Evolutionary conservation across 1,140 invertebrate species (phyloP), one percentile per base, ranked within the genome.

Genomic region (Idris sp.): DNA sequence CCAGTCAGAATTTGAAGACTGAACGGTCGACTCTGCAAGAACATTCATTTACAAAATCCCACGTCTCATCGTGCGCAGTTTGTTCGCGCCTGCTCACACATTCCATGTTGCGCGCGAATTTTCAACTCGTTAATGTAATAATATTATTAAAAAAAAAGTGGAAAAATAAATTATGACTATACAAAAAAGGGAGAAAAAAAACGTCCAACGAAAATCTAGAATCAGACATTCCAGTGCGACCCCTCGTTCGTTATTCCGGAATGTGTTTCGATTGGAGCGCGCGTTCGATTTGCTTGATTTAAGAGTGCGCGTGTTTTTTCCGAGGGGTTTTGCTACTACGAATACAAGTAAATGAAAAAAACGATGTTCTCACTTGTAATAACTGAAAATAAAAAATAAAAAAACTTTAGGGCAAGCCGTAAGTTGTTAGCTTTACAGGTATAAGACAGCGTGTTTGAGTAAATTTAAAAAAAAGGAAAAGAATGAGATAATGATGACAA

Each of bases 351-450:
- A n/a, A n/a, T n/a, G n/a, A n/a, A n/a, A n/a, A 53, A 48, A 30
- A 3, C 33, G 10, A 49, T 56, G 41, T 67, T 58, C 61, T 53
- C 28, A 65, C 35, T 64, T 43, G 43, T n/a, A n/a, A n/a, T 68
- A 59, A 62, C 18, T 62, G 31, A n/a, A n/a, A n/a, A n/a, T n/a
- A n/a, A n/a, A n/a, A n/a, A n/a, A n/a, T n/a, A n/a, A n/a, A n/a
- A 53, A 59, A 49, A 61, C 54, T 61, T 53, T 74, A 67, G 61
- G 72, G 56, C 62, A 68, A 53, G 43, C 58, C 72, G 72, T 68
- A 49, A 68, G 58, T 62, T 67, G 49, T 68, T 67, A 68, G 56
- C 51, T 68, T 64, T 62, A 61, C 36, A 59, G 56, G 43, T 58
- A 46, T 61, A 75, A 65, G 53, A 48, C 43, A 64, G 49, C 43